These are phyloP conservation scores for Rhabditophanes sp. DNA, from an alignment of 2,888 invertebrate species.

Conservation along the genomic window DNA sequence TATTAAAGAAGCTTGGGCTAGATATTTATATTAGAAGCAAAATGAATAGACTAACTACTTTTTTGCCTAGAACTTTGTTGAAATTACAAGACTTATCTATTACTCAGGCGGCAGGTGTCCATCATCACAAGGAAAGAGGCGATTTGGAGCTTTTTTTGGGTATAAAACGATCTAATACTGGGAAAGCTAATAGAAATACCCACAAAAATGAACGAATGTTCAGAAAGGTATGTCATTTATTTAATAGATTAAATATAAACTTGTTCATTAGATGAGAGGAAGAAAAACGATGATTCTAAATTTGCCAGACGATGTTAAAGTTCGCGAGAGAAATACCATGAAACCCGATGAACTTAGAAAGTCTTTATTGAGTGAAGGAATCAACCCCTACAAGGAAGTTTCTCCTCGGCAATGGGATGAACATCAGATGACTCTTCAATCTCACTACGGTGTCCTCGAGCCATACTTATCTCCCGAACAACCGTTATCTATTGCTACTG, in stretches of 20 bases:
- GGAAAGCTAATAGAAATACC: conserved; percentile 37
- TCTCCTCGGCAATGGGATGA: conserved; percentile 32
- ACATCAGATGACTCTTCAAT: conserved; percentile 28
- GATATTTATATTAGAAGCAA: too few relatives aligned
- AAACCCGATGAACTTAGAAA: conserved; percentile 23
- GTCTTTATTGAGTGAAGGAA: conserved; percentile 19
- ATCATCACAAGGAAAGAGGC: conserved; percentile 34
- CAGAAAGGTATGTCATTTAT: conserved; percentile 19
- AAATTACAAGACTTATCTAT: too few relatives aligned
- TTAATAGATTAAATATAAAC: conserved; percentile 6
- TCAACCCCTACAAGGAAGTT: conserved; percentile 35
- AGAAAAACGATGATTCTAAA: conserved; percentile 31
- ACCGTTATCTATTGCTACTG: conserved; percentile 6
- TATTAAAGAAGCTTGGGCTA: too few relatives aligned
- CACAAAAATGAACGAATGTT: conserved; percentile 36
- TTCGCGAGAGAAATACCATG: conserved; percentile 17
- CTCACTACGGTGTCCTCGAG: conserved; percentile 33
- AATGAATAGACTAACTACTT: too few relatives aligned
- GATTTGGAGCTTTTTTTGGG: conserved; percentile 27
- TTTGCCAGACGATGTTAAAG: conserved; percentile 27
- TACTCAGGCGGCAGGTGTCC: too few relatives aligned
- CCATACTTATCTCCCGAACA: conserved; percentile 29
- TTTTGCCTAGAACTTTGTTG: too few relatives aligned
- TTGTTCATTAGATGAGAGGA: conserved; percentile 26
- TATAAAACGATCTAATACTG: conserved; percentile 24